Percentiles rank a stretch among this genome's conserved stretches.
These are phyloP conservation scores for Silurus asotus DNA, from an alignment of 2,113 vertebrate species.

Conservation along the genomic window DNA sequence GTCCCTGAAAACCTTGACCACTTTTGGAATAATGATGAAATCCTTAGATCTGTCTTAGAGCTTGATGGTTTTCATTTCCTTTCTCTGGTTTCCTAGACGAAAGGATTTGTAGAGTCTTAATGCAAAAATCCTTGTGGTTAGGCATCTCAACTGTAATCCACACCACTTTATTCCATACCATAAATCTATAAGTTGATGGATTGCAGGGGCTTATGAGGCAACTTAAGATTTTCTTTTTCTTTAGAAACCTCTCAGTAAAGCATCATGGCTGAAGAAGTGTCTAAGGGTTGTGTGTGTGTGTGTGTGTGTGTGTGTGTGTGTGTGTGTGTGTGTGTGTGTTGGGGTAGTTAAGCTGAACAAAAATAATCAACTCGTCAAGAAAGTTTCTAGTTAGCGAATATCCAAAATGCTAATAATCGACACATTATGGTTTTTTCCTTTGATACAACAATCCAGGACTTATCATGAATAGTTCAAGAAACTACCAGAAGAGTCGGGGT, in stretches of 20 bases:
- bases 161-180: slow-evolving; percentile 52
- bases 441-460: background rate
- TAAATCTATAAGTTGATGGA: slow-evolving; percentile 58
- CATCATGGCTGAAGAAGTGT: slow-evolving; percentile 15
- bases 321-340: too few relatives aligned
- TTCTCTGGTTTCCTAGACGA: slow-evolving; percentile 57
- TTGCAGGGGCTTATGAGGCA: slow-evolving; percentile 45
- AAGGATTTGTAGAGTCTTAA: slow-evolving; percentile 47
- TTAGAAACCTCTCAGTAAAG: slow-evolving; percentile 15
- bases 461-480: background rate
- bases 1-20: background rate
- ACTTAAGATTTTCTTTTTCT: slow-evolving; percentile 14
- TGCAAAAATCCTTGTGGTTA: slow-evolving; percentile 51
- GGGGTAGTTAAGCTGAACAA: too few relatives aligned
- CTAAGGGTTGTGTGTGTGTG: too few relatives aligned
- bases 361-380: background rate
- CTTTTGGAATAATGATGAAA: slow-evolving; percentile 32
- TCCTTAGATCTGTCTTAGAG: background rate
- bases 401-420: background rate
- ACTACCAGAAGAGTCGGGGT: slow-evolving; percentile 6
- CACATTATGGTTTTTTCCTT: background rate
- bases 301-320: too few relatives aligned
- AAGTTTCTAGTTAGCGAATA: background rate
- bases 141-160: slow-evolving; percentile 29
- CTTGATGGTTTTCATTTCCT: slow-evolving; percentile 53